Conservation (phyloP, 2,113 vertebrate genomes). For the Scopus umbretta region DNA sequence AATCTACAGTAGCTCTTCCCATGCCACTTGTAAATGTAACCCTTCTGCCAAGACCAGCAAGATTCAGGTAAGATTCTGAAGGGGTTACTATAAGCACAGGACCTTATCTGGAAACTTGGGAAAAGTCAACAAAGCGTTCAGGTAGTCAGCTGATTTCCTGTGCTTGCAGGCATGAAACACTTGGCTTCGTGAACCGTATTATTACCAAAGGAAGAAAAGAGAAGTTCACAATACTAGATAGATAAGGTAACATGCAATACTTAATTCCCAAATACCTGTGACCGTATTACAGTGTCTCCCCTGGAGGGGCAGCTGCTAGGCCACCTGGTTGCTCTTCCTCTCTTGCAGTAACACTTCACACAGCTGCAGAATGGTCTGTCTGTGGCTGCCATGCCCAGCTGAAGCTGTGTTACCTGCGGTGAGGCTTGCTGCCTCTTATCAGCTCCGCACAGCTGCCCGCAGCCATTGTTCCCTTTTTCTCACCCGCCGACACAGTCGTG, state of each 20-base stretch:
- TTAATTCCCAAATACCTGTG: background rate
- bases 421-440: background rate
- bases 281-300: background rate
- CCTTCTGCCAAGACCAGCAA: background rate
- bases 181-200: background rate
- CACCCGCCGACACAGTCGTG: accelerated
- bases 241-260: background rate
- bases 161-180: background rate
- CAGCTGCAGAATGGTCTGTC: background rate
- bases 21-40: background rate
- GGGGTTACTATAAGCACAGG: background rate
- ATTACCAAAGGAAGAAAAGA: background rate
- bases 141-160: background rate
- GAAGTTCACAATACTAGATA: background rate
- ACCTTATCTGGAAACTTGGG: background rate
- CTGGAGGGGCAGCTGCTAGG: background rate
- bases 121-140: background rate
- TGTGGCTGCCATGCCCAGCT: background rate
- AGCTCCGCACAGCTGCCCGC: background rate
- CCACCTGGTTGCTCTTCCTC: background rate
- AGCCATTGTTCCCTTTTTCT: background rate
- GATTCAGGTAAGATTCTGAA: background rate
- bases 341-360: background rate
- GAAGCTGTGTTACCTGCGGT: background rate
- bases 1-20: background rate